These are phyloP conservation scores for Dasysyrphus albostriatus DNA, from an alignment of 2,888 invertebrate species.

Conservation along the genomic window DNA sequence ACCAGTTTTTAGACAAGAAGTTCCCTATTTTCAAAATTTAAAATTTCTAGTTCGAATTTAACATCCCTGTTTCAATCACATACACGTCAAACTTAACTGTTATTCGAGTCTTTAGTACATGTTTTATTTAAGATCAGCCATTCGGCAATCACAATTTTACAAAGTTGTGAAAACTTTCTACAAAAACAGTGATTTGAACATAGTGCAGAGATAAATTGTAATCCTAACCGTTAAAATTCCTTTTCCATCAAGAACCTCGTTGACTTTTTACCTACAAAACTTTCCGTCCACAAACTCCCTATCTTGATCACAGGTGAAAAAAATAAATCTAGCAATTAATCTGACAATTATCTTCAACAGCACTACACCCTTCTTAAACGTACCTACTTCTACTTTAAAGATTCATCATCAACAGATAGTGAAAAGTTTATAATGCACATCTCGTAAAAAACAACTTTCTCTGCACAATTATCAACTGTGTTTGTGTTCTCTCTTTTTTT, in stretches of 20 bases:
- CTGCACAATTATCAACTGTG: conserved; percentile 54
- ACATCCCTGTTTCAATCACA: too few species aligned
- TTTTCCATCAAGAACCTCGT: neutral
- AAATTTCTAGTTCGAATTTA: too few species aligned
- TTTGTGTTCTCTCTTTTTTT: conserved; percentile 29
- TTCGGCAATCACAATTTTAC: too few species aligned
- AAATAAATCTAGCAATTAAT: conserved; percentile 15
- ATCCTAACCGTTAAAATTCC: neutral
- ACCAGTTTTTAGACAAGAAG: too few species aligned
- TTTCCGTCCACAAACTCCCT: neutral
- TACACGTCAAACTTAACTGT: too few species aligned
- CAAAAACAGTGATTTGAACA: too few species aligned
- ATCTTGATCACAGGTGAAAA: neutral
- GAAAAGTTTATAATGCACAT: conserved; percentile 12
- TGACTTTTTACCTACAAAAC: neutral
- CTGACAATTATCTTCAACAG: conserved; percentile 18
- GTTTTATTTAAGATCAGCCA: too few species aligned
- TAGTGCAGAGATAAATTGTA: too few species aligned
- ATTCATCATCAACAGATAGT: conserved; percentile 44
- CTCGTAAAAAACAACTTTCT: conserved; percentile 25
- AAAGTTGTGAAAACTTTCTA: too few species aligned
- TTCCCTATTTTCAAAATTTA: too few species aligned
- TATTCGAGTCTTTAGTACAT: too few species aligned
- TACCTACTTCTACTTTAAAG: conserved; percentile 5
- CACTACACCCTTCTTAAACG: conserved; percentile 13